Percentiles rank a stretch among this genome's conserved stretches.
Evolutionary conservation across 1,140 invertebrate genomes (phyloP).

Genomic region (Brachionus rubens): DNA sequence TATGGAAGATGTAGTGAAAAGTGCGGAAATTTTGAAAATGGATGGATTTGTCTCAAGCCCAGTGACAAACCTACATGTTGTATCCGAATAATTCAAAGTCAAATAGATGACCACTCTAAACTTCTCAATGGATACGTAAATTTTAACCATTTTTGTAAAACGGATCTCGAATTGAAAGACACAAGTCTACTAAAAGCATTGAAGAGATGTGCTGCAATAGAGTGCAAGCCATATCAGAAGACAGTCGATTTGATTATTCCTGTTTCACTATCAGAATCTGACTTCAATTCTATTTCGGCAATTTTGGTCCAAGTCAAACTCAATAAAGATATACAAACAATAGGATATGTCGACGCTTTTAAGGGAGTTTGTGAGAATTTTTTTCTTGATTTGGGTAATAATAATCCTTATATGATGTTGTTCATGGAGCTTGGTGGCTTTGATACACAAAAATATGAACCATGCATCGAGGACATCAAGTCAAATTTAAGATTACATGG

Average conservation of each 20-base stretch:
- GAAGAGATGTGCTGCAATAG: constrained; percentile 13
- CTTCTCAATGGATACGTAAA: constrained; percentile 1
- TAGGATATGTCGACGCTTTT: not conserved
- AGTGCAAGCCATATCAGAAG: not conserved
- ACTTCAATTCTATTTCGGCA: not conserved
- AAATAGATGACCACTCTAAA: not conserved
- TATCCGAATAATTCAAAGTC: not conserved
- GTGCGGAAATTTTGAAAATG: not conserved
- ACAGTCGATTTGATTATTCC: constrained; percentile 12
- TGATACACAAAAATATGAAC: too few relatives aligned
- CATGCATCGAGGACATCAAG: not conserved
- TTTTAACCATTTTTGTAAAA: constrained; percentile 16
- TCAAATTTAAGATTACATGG: not conserved
- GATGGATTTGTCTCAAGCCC: not conserved
- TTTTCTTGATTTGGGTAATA: not conserved
- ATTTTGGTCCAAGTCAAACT: constrained; percentile 19
- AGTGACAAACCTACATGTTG: not conserved
- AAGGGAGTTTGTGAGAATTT: too few relatives aligned
- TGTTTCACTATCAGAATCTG: not conserved
- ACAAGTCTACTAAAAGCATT: not conserved
- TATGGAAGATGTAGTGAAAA: not conserved
- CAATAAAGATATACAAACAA: not conserved
- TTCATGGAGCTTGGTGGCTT: constrained; percentile 1
- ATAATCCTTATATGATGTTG: not conserved
- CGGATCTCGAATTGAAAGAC: not conserved